phyloP scores from a whole-genome alignment of 2,113 vertebrate genomes.

The Myrmophylax atrothorax region DNA sequence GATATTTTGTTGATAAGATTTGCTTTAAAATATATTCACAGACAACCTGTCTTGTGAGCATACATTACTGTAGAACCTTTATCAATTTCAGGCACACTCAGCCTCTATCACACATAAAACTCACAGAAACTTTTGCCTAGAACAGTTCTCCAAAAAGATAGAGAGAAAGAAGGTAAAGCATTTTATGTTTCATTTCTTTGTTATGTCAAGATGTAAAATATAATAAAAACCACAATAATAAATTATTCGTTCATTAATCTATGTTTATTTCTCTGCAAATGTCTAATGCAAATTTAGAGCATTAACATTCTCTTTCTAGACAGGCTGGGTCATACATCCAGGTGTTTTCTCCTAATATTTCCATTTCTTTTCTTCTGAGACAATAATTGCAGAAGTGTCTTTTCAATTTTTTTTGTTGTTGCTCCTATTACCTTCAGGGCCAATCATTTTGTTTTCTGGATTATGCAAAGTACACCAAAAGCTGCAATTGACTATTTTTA shows the following conservation, averaged over 20 bases:
- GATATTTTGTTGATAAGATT: constrained; percentile 72
- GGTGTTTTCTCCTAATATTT: neutral
- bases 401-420: neutral
- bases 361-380: neutral
- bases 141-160: constrained; percentile 16
- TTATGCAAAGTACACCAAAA: neutral
- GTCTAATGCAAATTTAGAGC: constrained; percentile 37
- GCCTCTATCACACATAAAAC: constrained; percentile 52
- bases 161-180: constrained; percentile 1
- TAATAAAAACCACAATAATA: constrained; percentile 27
- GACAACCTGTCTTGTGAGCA: constrained; percentile 51
- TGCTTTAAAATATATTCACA: constrained; percentile 69
- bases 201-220: constrained; percentile 27
- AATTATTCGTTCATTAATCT: constrained; percentile 45
- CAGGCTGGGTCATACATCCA: neutral
- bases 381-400: neutral
- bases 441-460: constrained; percentile 8
- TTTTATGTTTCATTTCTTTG: neutral
- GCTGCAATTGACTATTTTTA: neutral
- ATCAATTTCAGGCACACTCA: constrained; percentile 69
- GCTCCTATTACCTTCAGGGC: neutral
- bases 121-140: constrained; percentile 42
- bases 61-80: constrained; percentile 51
- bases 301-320: constrained; percentile 31
- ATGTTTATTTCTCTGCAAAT: constrained; percentile 30